A percentile compares a stretch with the other conserved stretches of the same genome.
Conservation (phyloP, 2,113 vertebrate genomes). For the Antennarius striatus region DNA sequence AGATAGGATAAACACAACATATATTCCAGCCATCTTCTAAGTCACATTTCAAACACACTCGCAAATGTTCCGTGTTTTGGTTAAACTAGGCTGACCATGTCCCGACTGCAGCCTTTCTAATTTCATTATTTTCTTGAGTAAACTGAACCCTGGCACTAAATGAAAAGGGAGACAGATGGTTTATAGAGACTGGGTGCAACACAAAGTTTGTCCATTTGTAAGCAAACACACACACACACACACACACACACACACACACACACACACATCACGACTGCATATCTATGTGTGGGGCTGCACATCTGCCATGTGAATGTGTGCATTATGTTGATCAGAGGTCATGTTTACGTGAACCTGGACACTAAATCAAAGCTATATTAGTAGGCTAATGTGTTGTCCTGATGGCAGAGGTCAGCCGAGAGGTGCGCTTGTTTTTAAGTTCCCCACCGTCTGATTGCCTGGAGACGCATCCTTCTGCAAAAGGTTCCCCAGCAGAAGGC, state of each 20-base stretch:
- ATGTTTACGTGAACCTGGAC: slow-evolving; percentile 74
- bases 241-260: slow-evolving; percentile 33
- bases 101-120: neutral
- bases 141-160: neutral
- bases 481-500: slow-evolving; percentile 66
- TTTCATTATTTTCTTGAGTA: neutral
- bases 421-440: slow-evolving; percentile 68
- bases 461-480: slow-evolving; percentile 69
- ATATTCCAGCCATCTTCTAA: too few species aligned
- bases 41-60: neutral
- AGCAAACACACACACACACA: slow-evolving; percentile 35
- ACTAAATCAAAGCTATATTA: slow-evolving; percentile 79
- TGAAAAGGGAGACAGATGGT: slow-evolving; percentile 24
- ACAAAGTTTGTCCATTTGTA: slow-evolving; percentile 26
- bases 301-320: slow-evolving; percentile 51
- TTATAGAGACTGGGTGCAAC: neutral
- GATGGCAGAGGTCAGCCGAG: slow-evolving; percentile 73
- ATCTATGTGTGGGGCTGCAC: slow-evolving; percentile 4
- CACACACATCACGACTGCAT: neutral
- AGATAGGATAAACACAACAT: too few species aligned
- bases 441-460: slow-evolving; percentile 51
- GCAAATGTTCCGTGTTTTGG: neutral
- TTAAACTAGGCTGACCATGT: slow-evolving; percentile 7
- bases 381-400: slow-evolving; percentile 59
- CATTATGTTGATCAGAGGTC: slow-evolving; percentile 74